Conservation (phyloP, 2,888 invertebrate species). For the Achlya flavicornis region DNA sequence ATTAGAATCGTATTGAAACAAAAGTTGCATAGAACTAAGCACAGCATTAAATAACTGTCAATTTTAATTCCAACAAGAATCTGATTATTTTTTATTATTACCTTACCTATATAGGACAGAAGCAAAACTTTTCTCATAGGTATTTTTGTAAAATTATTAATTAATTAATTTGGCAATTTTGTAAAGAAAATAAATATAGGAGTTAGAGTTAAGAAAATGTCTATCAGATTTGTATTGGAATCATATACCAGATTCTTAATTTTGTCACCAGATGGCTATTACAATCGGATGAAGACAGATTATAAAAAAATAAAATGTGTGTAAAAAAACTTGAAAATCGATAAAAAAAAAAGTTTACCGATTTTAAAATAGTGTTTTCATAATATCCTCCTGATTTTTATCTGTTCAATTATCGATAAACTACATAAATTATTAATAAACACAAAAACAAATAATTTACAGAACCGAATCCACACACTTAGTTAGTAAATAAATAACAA, state of each 20-base stretch:
- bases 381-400: neutral
- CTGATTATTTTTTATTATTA: no score
- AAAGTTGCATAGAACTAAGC: no score
- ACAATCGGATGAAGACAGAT: neutral
- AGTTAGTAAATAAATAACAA: slow-evolving; percentile 37
- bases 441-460: neutral
- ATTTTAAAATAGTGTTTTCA: no score
- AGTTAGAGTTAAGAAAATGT: no score
- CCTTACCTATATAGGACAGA: no score
- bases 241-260: neutral
- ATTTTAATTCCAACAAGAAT: neutral
- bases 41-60: neutral
- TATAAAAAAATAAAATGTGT: no score
- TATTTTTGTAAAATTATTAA: no score
- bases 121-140: no score
- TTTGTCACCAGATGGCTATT: neutral
- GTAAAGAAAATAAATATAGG: no score
- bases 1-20: neutral
- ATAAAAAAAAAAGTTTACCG: neutral
- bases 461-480: neutral
- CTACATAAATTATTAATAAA: no score
- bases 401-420: neutral
- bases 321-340: neutral
- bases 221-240: neutral
- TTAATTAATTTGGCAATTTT: no score